Evolutionary conservation across 2,113 vertebrate genomes (phyloP).

Genomic region (Acanthisitta chloris): DNA sequence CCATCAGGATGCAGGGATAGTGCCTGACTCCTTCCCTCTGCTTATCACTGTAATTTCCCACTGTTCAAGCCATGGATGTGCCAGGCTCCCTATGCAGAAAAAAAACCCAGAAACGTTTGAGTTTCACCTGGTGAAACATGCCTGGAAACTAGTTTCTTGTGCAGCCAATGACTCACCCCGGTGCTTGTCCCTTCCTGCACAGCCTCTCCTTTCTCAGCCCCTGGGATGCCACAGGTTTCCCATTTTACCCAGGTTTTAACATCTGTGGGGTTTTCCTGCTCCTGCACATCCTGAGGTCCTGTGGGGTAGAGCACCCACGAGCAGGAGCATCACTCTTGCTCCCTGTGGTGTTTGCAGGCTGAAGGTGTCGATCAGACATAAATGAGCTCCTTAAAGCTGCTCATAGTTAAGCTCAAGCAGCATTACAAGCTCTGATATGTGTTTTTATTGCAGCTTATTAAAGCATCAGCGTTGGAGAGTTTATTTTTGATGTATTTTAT

Average conservation of each 20-base stretch:
- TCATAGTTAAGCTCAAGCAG: not conserved
- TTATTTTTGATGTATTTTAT: slow-evolving; percentile 26
- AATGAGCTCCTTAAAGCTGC: not conserved
- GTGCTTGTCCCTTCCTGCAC: not conserved
- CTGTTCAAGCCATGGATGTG: not conserved
- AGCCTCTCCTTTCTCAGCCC: not conserved
- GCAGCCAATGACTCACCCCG: not conserved
- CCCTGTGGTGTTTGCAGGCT: rapidly evolving
- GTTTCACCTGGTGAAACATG: not conserved
- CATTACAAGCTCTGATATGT: not conserved
- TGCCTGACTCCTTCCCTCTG: not conserved
- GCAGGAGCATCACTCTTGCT: not conserved
- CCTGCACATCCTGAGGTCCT: not conserved
- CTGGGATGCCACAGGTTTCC: not conserved
- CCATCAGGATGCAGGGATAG: rapidly evolving
- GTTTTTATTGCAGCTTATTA: slow-evolving; percentile 27
- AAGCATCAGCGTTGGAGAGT: not conserved
- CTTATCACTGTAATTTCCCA: rapidly evolving
- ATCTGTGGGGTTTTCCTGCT: not conserved
- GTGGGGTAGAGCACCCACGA: not conserved
- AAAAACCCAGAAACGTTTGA: not conserved
- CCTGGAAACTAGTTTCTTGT: not conserved
- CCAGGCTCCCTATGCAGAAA: not conserved
- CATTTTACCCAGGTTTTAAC: rapidly evolving
- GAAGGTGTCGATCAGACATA: not conserved